These are phyloP conservation scores for Choloepus didactylus DNA, from an alignment of 2,797 vertebrate species.

Conservation along the genomic window DNA sequence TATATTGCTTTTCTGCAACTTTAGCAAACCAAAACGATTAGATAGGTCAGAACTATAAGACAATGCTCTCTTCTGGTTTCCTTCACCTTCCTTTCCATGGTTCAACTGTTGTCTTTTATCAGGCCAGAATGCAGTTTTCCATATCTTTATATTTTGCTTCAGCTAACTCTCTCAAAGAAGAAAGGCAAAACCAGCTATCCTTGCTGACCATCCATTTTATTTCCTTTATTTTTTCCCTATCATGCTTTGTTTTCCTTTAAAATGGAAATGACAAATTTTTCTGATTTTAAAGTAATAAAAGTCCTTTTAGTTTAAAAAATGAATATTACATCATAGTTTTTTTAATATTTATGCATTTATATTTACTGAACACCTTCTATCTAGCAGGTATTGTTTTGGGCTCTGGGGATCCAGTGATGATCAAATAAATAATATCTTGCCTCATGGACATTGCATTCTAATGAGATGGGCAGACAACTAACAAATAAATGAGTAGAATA, in stretches of 20 bases:
- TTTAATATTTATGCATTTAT: neutral
- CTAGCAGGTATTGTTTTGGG: neutral
- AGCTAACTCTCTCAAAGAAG: neutral
- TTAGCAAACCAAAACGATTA: neutral
- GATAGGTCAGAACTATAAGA: neutral
- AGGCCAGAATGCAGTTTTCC: neutral
- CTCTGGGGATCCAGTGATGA: neutral
- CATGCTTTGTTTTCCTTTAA: neutral
- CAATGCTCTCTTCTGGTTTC: neutral
- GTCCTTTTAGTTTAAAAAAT: neutral
- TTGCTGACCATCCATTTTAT: accelerated
- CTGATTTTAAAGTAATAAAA: constrained; percentile 20
- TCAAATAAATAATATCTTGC: neutral
- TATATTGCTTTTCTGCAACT: too few relatives aligned
- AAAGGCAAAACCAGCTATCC: neutral
- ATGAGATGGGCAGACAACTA: neutral
- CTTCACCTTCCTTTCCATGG: neutral
- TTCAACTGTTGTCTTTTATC: neutral
- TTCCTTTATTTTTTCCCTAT: neutral
- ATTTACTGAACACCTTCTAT: neutral
- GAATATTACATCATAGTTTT: neutral
- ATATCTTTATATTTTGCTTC: accelerated
- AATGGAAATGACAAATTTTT: neutral
- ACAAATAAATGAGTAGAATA: neutral
- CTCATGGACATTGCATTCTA: neutral